A percentile compares a stretch with the other conserved stretches of the same genome.
Evolutionary conservation across 2,888 invertebrate genomes (phyloP).

Genomic region (Chorisops tibialis): DNA sequence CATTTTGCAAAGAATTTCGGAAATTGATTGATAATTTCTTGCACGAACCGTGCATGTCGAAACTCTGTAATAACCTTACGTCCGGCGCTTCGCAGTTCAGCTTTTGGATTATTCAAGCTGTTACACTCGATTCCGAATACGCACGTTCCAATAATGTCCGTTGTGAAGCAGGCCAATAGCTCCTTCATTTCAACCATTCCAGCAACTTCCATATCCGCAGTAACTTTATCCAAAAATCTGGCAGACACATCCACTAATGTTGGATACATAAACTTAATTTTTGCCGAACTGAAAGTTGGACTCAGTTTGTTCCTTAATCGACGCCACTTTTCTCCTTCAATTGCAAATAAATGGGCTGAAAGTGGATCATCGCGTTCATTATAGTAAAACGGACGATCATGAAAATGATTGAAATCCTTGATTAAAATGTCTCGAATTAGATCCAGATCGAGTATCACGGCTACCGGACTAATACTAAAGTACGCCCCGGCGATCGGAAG

Average conservation of each 20-base stretch:
- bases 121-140: conserved; percentile 49
- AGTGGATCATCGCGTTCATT: conserved; percentile 42
- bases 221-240: conserved; percentile 29
- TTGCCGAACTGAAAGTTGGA: conserved; percentile 50
- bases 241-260: conserved; percentile 39
- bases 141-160: conserved; percentile 50
- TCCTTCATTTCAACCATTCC: conserved; percentile 46
- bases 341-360: conserved; percentile 38
- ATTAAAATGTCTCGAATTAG: conserved; percentile 39
- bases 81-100: conserved; percentile 39
- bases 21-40: neutral
- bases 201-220: conserved; percentile 28
- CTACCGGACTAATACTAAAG: conserved; percentile 27
- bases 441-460: conserved; percentile 35
- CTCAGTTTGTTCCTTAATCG: conserved; percentile 46
- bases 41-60: neutral
- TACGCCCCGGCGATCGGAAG: conserved; percentile 28
- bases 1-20: neutral
- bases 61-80: conserved; percentile 27
- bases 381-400: conserved; percentile 38
- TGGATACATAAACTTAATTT: conserved; percentile 48
- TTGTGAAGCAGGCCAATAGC: conserved; percentile 46
- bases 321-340: conserved; percentile 48
- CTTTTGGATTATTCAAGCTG: conserved; percentile 42
- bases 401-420: conserved; percentile 42